Base-by-base conservation (phyloP, 2,113 vertebrate species). In the Toxotes jaculatrix region DNA sequence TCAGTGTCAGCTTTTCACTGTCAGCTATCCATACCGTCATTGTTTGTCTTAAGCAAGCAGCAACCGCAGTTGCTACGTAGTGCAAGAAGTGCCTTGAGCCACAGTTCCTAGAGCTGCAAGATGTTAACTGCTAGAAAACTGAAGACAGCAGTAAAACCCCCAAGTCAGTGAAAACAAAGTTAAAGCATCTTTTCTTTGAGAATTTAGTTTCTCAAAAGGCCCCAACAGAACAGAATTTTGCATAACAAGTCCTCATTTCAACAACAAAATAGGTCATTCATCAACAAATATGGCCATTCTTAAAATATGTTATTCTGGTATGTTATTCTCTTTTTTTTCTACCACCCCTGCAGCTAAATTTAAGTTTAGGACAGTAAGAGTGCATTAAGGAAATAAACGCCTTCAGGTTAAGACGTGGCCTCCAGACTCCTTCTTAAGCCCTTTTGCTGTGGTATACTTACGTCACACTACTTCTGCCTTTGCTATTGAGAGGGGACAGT, bases 41-140 rank as follows among this genome's bases (percentile, higher is more conserved):
- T 17, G 27, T 36, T 72, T 31, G 16, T 84, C 60, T 36, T 4
- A 8, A n/a, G 34, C 23, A 70, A 66, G 51, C n/a, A 62, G 27
- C 16, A 56, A 62, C 13, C 51, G 17, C 14, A 31, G 9, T n/a
- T n/a, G 16, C 67, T 59, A 9, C 0, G 2, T 43, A 16, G 36
- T 36, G 63, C n/a, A 23, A 12, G 11, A 47, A 12, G 47, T 68
- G 36, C 55, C 16, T 65, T 32, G 8, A 55, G 23, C 4, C 12
- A 42, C n/a, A 23, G 32, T n/a, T 43, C n/a, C 23, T 51, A 13
- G 6, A 31, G 42, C 55, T 61, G 69, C 43, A 45, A 55, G 23
- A 40, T 77, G 43, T 78, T 49, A 34, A 14, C 47, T 49, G n/a
- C 49, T 32, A 23, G 7, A 36, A 45, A 56, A 63, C 32, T 53